Base-by-base conservation (phyloP, 2,113 vertebrate species). In the Thryonomys swinderianus region DNA sequence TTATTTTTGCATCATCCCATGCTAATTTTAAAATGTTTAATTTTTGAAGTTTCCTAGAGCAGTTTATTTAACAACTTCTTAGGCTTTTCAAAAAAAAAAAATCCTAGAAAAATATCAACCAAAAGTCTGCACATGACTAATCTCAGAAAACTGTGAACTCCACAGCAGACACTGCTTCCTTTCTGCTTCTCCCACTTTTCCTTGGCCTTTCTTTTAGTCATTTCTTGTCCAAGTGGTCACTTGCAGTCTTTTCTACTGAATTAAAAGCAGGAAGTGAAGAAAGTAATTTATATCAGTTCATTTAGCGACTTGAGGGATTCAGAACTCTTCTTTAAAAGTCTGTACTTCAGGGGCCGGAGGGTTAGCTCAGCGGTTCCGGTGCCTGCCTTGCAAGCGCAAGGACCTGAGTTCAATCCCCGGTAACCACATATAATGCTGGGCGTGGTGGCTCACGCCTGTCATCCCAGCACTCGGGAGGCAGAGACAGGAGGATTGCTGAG, bases 1-100 rank as follows among this genome's bases (percentile, higher is more conserved):
- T 91, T 30, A 30, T 67, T 80, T 61, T 83, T 69, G 25, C 51
- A 21, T 59, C 42, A 66, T 18, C 84, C 51, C 23, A 62, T 76
- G 37, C 21, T 87, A 48, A 80, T 88, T 97, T 95, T 66, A 79
- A 96, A 95, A 84, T 42, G 42, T 13, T 74, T 83, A 76, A 86
- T 71, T 59, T 85, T 76, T 48, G 30, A 37, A 64, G 62, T 76
- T 45, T 90, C 45, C 32, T 25, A 61, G 62, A 88, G 40, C 1
- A 89, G 76, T 78, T 88, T 55, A 88, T 67, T 91, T 94, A 73
- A 78, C 0, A 51, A 85, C 76, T 55, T 66, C 30, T 95, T 64
- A 87, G 59, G 74, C 12, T 57, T 57, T 78, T 37, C 79, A 12
- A 73, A 45, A 12, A 12, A n/a, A 78, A 53, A 12, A 85, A 78